Percentiles rank a stretch among this genome's conserved stretches.
Evolutionary conservation across 1,140 invertebrate species (phyloP).

Genomic region (Pogonomyrmex barbatus): DNA sequence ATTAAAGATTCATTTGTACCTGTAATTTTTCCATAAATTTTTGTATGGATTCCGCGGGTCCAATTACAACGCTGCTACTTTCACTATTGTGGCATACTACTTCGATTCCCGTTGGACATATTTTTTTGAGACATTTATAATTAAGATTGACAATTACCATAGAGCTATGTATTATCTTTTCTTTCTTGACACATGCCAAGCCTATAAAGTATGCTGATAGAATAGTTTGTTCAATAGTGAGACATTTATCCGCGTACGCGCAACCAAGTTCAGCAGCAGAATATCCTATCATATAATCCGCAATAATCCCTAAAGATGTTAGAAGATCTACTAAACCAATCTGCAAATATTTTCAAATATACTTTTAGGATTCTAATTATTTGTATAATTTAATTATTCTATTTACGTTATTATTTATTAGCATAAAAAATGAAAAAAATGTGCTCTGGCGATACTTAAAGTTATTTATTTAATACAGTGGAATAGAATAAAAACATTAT

Average conservation of each 20-base stretch:
- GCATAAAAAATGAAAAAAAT: too few relatives aligned
- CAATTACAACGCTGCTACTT: constrained; percentile 90
- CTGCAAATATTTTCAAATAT: constrained; percentile 72
- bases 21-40: constrained; percentile 84
- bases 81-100: constrained; percentile 90
- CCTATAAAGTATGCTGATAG: too few relatives aligned
- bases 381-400: neutral
- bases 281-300: constrained; percentile 93
- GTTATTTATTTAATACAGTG: too few relatives aligned
- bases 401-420: neutral
- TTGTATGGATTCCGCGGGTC: constrained; percentile 86
- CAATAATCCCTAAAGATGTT: constrained; percentile 87
- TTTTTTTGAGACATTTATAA: too few relatives aligned
- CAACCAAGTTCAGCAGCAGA: constrained; percentile 92
- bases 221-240: too few relatives aligned
- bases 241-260: too few relatives aligned
- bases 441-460: too few relatives aligned
- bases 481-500: too few relatives aligned
- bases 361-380: neutral
- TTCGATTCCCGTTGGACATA: too few relatives aligned
- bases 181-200: too few relatives aligned
- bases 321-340: constrained; percentile 92
- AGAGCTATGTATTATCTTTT: too few relatives aligned
- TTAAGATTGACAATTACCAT: too few relatives aligned
- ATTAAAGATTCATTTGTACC: constrained; percentile 61